phyloP scores from a whole-genome alignment of 2,888 invertebrate genomes.

The Thymelicus acteon region DNA sequence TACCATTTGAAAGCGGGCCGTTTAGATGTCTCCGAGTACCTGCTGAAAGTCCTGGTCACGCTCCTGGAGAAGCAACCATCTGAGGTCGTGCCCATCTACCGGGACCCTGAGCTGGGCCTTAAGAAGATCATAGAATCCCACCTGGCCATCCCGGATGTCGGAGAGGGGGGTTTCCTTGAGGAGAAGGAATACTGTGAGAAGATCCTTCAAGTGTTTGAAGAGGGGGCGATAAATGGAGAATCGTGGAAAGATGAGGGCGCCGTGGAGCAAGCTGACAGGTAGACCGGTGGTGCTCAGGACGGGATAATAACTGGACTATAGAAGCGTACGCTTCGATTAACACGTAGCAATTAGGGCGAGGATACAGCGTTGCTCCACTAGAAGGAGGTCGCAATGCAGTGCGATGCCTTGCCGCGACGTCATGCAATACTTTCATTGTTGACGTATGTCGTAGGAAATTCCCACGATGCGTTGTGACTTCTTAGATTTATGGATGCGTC shows the following conservation, averaged over 20 bases:
- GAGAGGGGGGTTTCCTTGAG: slow-evolving; percentile 57
- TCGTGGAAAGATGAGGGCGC: background rate
- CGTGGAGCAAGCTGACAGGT: slow-evolving; percentile 23
- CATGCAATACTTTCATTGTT: no score
- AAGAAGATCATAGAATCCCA: slow-evolving; percentile 55
- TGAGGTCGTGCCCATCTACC: slow-evolving; percentile 51
- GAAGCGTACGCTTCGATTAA: no score
- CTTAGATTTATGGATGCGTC: no score
- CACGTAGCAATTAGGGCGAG: no score
- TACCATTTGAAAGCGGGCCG: slow-evolving; percentile 53
- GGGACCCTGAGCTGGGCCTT: slow-evolving; percentile 53
- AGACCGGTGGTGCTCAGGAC: background rate
- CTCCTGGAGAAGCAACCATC: slow-evolving; percentile 53
- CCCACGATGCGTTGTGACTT: no score
- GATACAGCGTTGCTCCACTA: no score
- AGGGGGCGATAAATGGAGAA: background rate
- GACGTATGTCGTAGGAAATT: no score
- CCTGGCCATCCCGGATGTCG: slow-evolving; percentile 54
- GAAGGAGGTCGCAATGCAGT: no score
- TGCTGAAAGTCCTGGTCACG: slow-evolving; percentile 59
- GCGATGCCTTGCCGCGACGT: no score
- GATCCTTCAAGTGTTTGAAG: slow-evolving; percentile 43
- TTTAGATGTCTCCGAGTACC: slow-evolving; percentile 63
- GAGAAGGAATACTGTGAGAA: slow-evolving; percentile 63
- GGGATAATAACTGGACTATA: no score